Conservation (phyloP, 2,797 vertebrate genomes). For the Diglossa cyanea region DNA sequence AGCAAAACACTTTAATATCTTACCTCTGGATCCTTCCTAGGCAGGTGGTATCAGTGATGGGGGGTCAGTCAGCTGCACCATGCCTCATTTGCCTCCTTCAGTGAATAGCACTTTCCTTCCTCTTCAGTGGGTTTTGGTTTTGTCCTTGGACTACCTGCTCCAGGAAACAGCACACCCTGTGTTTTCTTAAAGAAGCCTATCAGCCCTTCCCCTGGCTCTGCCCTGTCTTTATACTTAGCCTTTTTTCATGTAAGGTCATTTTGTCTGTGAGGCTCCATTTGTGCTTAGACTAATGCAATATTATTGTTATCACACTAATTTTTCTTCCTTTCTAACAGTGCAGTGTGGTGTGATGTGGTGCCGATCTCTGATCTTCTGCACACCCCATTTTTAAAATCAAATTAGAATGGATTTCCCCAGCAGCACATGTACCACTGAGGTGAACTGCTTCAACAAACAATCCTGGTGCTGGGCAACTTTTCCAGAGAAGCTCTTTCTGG, state of each 20-base stretch:
- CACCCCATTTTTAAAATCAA: background rate
- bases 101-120: background rate
- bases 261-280: background rate
- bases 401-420: background rate
- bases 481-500: background rate
- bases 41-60: background rate
- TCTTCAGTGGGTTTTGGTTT: background rate
- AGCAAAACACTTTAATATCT: background rate
- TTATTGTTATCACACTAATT: background rate
- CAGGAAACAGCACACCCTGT: background rate
- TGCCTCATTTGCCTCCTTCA: background rate
- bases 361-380: background rate
- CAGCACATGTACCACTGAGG: background rate
- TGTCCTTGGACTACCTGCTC: background rate
- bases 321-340: background rate
- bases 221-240: background rate
- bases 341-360: rapidly evolving
- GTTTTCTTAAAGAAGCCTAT: background rate
- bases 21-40: background rate
- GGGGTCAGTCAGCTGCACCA: background rate
- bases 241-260: background rate
- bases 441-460: background rate
- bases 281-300: background rate
- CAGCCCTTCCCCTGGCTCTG: background rate
- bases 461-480: background rate